Evolutionary conservation across 2,113 vertebrate genomes (phyloP), one percentile per base, ranked within the genome.

Genomic region (Dasyornis broadbenti): DNA sequence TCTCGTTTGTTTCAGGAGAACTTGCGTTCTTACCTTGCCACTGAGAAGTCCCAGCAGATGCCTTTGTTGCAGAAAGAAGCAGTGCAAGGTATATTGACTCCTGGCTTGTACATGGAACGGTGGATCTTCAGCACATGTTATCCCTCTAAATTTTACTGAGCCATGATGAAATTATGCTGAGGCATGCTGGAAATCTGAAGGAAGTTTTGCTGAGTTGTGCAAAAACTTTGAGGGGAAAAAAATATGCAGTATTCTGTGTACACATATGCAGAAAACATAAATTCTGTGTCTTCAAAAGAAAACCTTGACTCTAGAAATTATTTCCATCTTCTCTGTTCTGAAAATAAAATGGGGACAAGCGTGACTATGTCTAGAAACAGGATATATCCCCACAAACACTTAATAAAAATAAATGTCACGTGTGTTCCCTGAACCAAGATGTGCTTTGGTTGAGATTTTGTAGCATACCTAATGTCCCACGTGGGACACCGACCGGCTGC

Each of bases 11-110:
- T 97, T 90, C 84, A 98, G 98, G 98, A 98, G 63, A 97, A 10
- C 37, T 82, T 71, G 13, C 96, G 72, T 57, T 83, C 86, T 22
- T 40, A 40, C 82, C 70, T 86, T 75, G 77, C 97, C 15, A 6
- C 78, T 73, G 98, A 98, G 85, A 98, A 98, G 93, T 66, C 69
- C 70, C 96, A 86, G 64, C 97, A 97, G 61, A 91, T 95, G 47
- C 91, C 96, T 42, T 77, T 59, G 61, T 86, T 95, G 57, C 97
- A 93, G 92, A 99, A 99, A 94, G 98, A 98, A 78, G 78, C 98
- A 90, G 97, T 97, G 22, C 98, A 99, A 98, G 99, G 99, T 99
- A 98, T 52, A 40, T 66, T 78, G 86, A 83, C 77, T 92, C 93
- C 24, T 61, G 60, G 50, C 90, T 89, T 87, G 63, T 77, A 27